Conservation (phyloP, 2,888 invertebrate genomes). For the Pammene aurita region DNA sequence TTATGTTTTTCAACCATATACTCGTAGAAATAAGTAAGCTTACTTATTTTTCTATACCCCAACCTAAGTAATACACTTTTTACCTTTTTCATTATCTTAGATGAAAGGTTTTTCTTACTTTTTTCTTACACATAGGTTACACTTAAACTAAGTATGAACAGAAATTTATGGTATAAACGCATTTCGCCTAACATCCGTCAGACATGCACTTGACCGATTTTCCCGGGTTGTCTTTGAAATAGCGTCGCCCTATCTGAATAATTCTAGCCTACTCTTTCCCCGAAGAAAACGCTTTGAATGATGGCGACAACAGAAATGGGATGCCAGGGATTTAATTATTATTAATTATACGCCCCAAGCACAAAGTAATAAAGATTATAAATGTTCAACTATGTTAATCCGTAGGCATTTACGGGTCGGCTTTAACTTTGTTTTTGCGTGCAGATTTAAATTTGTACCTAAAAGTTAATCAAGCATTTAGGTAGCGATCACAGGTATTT, state of each 20-base stretch:
- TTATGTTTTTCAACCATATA: too few species aligned
- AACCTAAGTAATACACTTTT: too few species aligned
- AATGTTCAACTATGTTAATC: conserved; percentile 37
- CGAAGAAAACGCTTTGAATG: conserved; percentile 40
- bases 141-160: too few species aligned
- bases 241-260: background rate
- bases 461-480: conserved; percentile 3
- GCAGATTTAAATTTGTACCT: background rate
- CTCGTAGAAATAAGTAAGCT: too few species aligned
- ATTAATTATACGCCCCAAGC: conserved; percentile 43
- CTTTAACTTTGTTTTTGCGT: conserved; percentile 25
- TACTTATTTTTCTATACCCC: too few species aligned
- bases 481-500: background rate
- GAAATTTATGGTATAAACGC: too few species aligned
- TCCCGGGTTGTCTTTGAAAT: background rate
- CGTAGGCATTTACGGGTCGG: conserved; percentile 4
- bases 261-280: background rate
- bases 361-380: conserved; percentile 41
- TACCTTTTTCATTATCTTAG: too few species aligned
- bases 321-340: conserved; percentile 52
- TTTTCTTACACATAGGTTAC: too few species aligned
- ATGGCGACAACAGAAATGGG: conserved; percentile 50
- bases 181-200: background rate
- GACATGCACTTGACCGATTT: conserved; percentile 1
- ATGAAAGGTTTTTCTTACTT: too few species aligned